These are phyloP conservation scores for Lophura nycthemera DNA, from an alignment of 2,113 vertebrate species.

Conservation along the genomic window DNA sequence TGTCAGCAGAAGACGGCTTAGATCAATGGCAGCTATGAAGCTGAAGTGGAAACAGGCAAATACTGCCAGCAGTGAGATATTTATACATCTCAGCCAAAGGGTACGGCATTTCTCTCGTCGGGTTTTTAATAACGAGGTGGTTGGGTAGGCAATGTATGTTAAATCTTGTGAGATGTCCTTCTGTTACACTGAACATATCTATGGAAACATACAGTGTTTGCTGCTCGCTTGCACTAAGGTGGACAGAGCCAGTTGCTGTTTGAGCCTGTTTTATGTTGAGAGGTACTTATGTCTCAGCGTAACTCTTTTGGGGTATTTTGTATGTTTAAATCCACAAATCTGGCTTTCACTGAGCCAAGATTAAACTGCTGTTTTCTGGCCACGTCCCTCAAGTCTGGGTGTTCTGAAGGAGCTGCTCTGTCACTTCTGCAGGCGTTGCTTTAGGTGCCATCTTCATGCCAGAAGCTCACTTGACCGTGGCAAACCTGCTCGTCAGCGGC, in stretches of 20 bases:
- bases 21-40: not conserved
- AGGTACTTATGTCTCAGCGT: not conserved
- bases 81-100: not conserved
- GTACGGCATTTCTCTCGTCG: not conserved
- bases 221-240: not conserved
- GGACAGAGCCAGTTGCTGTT: not conserved
- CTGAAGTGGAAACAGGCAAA: not conserved
- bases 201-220: not conserved
- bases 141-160: not conserved
- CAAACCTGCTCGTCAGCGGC: rapidly evolving
- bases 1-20: not conserved
- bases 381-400: rapidly evolving
- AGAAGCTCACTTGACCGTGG: not conserved
- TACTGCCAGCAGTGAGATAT: not conserved
- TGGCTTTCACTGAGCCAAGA: not conserved
- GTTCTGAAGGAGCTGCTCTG: not conserved
- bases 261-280: not conserved
- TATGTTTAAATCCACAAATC: not conserved
- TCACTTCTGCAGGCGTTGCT: not conserved
- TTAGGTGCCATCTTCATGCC: no score
- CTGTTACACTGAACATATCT: not conserved
- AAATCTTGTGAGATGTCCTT: not conserved
- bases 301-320: not conserved
- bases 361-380: not conserved
- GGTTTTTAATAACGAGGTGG: not conserved